phyloP scores from a whole-genome alignment of 1,140 invertebrate genomes.

The Eurosta solidaginis region DNA sequence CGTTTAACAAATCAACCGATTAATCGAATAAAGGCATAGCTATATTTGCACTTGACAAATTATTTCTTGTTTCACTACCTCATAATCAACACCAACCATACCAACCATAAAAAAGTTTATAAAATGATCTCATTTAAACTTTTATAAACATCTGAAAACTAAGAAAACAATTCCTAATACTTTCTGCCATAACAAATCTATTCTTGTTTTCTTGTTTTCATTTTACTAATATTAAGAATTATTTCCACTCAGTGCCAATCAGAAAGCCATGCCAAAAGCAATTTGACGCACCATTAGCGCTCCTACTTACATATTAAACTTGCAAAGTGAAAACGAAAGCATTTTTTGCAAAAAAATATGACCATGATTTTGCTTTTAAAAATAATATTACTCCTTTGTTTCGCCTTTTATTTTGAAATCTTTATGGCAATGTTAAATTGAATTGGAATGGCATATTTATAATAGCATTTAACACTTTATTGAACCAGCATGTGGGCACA shows the following conservation, averaged over 20 bases:
- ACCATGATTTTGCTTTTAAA: not conserved
- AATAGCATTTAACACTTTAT: too few species aligned
- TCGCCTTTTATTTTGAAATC: too few species aligned
- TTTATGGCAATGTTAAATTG: too few species aligned
- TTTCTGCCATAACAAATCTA: not conserved
- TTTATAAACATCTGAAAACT: not conserved
- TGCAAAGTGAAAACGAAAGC: slow-evolving; percentile 16
- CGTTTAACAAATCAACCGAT: too few species aligned
- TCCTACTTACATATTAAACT: not conserved
- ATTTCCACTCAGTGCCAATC: slow-evolving; percentile 11
- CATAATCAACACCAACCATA: too few species aligned
- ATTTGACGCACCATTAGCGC: not conserved
- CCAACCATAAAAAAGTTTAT: not conserved
- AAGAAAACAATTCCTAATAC: not conserved
- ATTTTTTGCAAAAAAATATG: not conserved
- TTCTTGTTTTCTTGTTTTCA: not conserved
- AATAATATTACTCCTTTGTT: not conserved
- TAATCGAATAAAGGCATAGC: too few species aligned
- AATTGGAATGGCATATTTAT: too few species aligned
- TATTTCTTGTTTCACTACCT: too few species aligned
- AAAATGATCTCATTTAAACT: slow-evolving; percentile 16
- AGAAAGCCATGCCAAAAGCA: slow-evolving; percentile 9
- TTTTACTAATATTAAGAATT: not conserved
- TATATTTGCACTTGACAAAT: too few species aligned
- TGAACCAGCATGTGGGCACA: too few species aligned